phyloP scores from a whole-genome alignment of 2,113 vertebrate species.

The Oncorhynchus clarkii region DNA sequence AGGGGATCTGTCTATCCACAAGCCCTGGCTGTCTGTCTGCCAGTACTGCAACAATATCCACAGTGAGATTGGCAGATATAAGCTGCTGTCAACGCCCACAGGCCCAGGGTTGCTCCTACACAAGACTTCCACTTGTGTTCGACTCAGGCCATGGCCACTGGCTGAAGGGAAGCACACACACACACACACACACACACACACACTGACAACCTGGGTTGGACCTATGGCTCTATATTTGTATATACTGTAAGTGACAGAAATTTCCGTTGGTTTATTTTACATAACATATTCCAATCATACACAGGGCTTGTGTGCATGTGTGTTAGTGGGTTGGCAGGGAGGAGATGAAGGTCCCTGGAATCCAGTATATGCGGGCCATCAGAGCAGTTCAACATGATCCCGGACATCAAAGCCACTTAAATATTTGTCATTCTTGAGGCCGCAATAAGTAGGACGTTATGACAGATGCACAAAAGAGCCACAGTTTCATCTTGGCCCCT shows the following conservation, averaged over 20 bases:
- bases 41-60: constrained; percentile 88
- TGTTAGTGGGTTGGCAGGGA: constrained; percentile 5
- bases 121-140: constrained; percentile 60
- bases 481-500: constrained; percentile 78
- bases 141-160: constrained; percentile 33
- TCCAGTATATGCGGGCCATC: constrained; percentile 71
- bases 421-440: constrained; percentile 91
- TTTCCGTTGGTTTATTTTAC: too few species aligned
- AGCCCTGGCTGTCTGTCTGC: constrained; percentile 82
- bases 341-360: constrained; percentile 32
- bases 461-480: constrained; percentile 88
- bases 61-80: constrained; percentile 86
- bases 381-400: constrained; percentile 70
- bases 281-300: too few species aligned
- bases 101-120: constrained; percentile 64
- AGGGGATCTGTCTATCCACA: constrained; percentile 78
- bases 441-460: constrained; percentile 74
- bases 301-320: background rate
- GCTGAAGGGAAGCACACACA: constrained; percentile 21
- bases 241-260: too few species aligned
- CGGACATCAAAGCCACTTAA: constrained; percentile 88
- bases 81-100: constrained; percentile 80
- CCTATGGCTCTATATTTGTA: too few species aligned
- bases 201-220: background rate
- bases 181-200: constrained; percentile 14